Base-by-base conservation (phyloP, 1,140 invertebrate genomes). In the Monochamus saltuarius region DNA sequence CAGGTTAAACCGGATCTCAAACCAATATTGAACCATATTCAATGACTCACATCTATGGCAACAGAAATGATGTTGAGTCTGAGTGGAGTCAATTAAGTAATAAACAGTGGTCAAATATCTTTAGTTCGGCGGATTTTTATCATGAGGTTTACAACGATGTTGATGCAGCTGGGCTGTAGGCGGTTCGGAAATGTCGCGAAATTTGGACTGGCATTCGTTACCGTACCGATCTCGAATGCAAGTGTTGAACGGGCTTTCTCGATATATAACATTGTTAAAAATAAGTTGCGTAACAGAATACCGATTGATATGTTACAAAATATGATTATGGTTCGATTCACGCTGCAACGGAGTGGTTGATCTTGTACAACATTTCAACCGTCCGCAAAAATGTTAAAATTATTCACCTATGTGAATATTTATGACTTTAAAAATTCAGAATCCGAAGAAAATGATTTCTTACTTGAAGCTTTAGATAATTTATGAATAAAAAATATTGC, bases 211-310 rank as follows among this genome's bases (percentile, higher is more conserved):
- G 67, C 63, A 54, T 63, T 72, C 42, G 40, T 64, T 17, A 69
- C 65, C 1, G 51, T 69, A 22, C 70, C 57, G 2, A 63, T 72
- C 59, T 68, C 70, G 7, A 70, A 72, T 56, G 64, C 66, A 22
- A 69, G 62, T 63, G 70, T 69, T 14, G 59, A 67, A 65, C 70
- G 68, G 56, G 62, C 64, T 1, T 69, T 72, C 45, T 65, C 68
- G 51, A 66, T 35, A 35, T 72, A 51, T 62, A 67, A 61, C 63
- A 65, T 64, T 9, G 10, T 61, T 2, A 61, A 61, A 43, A 61
- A 61, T 36, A 61, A 61, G 29, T 37, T 61, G 22, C 37, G 59
- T 10, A 61, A 61, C 56, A 61, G 42, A 56, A 13, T 56, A 45
- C 56, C 59, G 7, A 29, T 61, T 45, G 42, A 54, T 7, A 43